Base-by-base conservation (phyloP, 1,140 invertebrate genomes). In the Drosophila pachea region DNA sequence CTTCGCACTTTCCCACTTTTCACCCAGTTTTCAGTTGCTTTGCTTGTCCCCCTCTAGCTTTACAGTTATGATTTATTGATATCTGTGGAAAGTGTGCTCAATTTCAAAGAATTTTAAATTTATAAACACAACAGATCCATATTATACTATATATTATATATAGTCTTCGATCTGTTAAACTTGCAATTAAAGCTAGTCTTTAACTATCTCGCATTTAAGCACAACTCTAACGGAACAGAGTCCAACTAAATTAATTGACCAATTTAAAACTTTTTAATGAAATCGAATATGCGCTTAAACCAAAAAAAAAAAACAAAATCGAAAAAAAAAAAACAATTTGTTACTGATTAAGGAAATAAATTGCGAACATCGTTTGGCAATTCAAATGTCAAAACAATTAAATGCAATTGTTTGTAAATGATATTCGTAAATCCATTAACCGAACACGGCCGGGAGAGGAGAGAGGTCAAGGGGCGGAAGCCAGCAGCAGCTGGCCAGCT, bases 321-420 rank as follows among this genome's bases (percentile, higher is more conserved):
- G 5, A 52, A 16, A 0, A 5, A 35, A 53, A 22, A 11, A 22
- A 40, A 35, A 12, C 11, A 32, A 42, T 65, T 49, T 40, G 45
- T 29, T 52, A 16, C 56, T 63, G 40, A 63, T 63, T 66, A 55
- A 53, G 42, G 16, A 50, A 67, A 67, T 60, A 66, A 52, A 60
- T 67, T 43, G 16, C 62, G 7, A 31, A 32, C 56, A 52, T 33
- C 29, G 45, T 65, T 65, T 33, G 38, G 4, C 36, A 55, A 38
- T 29, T 42, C 48, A 38, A 67, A 67, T 61, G 48, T 53, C 56
- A 53, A 16, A 61, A 61, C 38, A 67, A 67, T 61, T 61, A 61
- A 45, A 61, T 67, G 48, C 48, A 67, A 67, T 60, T 65, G 55
- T 58, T 58, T 58, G 61, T 53, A 47, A 45, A 64, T 54, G 29